These are phyloP conservation scores for Suncus etruscus DNA, from an alignment of 2,113 vertebrate species.

Conservation along the genomic window DNA sequence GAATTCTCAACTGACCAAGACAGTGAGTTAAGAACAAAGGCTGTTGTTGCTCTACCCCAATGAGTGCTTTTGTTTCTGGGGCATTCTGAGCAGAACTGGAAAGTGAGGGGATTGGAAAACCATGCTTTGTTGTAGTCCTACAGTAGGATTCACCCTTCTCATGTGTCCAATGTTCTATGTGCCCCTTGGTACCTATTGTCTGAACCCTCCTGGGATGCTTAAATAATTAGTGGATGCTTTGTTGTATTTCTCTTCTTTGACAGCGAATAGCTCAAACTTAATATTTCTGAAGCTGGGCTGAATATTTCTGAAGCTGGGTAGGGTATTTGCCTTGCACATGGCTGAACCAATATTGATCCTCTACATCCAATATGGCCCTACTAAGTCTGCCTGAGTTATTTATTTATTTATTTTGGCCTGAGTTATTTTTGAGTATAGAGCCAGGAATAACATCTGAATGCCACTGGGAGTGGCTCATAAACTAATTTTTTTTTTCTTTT, in stretches of 20 bases:
- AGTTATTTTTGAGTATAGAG: no score
- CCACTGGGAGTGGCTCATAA: no score
- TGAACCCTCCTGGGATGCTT: neutral
- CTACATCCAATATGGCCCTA: no score
- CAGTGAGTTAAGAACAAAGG: no score
- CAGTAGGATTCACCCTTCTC: neutral
- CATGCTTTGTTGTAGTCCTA: neutral
- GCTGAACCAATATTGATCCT: no score
- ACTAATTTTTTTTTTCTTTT: no score
- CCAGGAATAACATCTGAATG: no score
- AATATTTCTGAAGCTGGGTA: no score
- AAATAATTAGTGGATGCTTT: neutral
- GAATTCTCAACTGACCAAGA: neutral
- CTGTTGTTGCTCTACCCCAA: neutral
- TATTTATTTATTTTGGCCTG: no score
- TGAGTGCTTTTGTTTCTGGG: neutral
- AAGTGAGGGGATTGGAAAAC: fast-evolving
- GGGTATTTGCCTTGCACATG: no score
- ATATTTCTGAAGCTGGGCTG: no score
- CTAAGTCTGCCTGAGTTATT: no score
- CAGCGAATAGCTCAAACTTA: neutral
- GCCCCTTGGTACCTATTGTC: neutral
- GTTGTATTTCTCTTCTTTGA: neutral
- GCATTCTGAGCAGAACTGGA: neutral
- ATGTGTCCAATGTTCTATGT: fast-evolving